Evolutionary conservation across 1,140 invertebrate species (phyloP).

Genomic region (Melanaphis sacchari): DNA sequence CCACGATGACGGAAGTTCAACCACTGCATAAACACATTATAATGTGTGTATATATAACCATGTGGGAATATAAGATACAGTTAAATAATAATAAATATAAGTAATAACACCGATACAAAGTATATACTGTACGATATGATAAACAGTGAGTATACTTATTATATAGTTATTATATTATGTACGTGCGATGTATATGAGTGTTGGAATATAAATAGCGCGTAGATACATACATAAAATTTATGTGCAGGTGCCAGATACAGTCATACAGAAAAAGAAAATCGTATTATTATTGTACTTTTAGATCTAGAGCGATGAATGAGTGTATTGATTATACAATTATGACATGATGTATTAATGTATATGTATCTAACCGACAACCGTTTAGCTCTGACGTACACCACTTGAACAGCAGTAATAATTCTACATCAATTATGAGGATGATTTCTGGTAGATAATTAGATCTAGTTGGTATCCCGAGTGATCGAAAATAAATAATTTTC

Average conservation of each 20-base stretch:
- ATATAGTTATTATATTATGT: background rate
- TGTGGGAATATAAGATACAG: background rate
- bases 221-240: background rate
- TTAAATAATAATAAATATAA: background rate
- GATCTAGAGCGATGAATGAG: background rate
- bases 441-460: no score
- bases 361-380: background rate
- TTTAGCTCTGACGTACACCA: background rate
- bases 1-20: conserved; percentile 17
- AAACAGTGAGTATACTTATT: background rate
- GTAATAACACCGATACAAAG: background rate
- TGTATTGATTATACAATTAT: background rate
- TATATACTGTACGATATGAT: background rate
- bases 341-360: background rate
- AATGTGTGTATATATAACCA: background rate
- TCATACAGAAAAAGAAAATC: background rate
- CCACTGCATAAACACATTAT: background rate
- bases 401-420: background rate
- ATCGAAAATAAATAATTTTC: no score
- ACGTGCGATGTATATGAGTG: background rate
- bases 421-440: no score
- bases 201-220: background rate
- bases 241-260: background rate
- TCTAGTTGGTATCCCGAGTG: no score
- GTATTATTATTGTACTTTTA: background rate